Conservation (phyloP, 2,888 invertebrate genomes). For the Drosophila borealis region DNA sequence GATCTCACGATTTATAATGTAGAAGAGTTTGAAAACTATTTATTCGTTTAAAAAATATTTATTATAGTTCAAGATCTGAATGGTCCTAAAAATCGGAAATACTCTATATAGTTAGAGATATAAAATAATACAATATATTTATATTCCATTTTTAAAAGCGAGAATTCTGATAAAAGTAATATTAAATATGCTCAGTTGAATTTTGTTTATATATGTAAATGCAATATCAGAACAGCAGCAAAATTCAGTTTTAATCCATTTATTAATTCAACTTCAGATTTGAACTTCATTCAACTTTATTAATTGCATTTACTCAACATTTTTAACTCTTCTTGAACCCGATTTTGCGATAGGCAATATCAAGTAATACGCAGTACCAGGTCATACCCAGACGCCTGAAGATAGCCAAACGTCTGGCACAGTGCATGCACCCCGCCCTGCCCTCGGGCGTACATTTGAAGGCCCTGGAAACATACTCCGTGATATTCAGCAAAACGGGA, state of each 20-base stretch:
- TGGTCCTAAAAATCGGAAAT: no score
- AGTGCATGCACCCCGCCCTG: conserved; percentile 96
- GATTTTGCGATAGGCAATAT: conserved; percentile 87
- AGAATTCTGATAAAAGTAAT: no score
- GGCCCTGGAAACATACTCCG: conserved; percentile 95
- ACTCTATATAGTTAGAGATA: no score
- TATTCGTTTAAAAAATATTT: no score
- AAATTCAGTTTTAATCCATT: background rate
- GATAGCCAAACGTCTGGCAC: conserved; percentile 95
- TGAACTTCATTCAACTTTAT: background rate
- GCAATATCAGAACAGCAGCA: background rate
- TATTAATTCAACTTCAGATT: background rate
- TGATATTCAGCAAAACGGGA: conserved; percentile 95
- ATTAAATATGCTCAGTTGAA: no score
- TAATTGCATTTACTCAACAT: background rate
- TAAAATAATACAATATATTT: no score
- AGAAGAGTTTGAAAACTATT: no score
- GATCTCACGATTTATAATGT: no score
- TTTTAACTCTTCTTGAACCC: conserved; percentile 11
- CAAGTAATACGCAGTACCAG: conserved; percentile 92
- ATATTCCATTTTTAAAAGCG: no score
- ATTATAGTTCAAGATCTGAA: no score
- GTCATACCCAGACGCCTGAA: conserved; percentile 94
- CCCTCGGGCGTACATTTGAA: conserved; percentile 96
- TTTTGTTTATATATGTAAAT: background rate